Percentiles rank a stretch among this genome's conserved stretches.
phyloP scores from a whole-genome alignment of 1,140 invertebrate species.

The Caenorhabditis latens region DNA sequence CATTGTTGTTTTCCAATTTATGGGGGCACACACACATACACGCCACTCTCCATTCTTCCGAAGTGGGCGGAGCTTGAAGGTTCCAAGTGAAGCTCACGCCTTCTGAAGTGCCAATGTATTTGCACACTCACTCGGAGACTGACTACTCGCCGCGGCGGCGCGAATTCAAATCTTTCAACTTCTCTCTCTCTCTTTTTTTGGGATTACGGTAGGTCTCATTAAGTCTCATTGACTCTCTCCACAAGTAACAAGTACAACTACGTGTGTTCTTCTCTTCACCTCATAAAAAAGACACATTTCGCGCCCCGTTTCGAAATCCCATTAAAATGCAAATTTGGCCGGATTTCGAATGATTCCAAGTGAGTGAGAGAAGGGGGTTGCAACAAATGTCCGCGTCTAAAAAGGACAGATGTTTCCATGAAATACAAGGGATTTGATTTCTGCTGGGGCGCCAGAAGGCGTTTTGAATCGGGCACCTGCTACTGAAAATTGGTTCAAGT shows the following conservation, averaged over 20 bases:
- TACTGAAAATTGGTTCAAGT: no score
- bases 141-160: neutral
- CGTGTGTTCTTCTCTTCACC: neutral
- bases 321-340: constrained; percentile 49
- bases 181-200: neutral
- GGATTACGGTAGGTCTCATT: constrained; percentile 20
- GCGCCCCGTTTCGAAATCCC: constrained; percentile 4
- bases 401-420: constrained; percentile 35
- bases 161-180: neutral
- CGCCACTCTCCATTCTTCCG: no score
- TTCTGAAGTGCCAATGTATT: constrained; percentile 3
- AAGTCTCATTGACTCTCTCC: neutral
- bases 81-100: constrained; percentile 36
- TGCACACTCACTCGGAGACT: neutral
- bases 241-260: neutral
- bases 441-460: constrained; percentile 22
- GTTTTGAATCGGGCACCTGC: neutral
- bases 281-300: constrained; percentile 36
- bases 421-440: constrained; percentile 10
- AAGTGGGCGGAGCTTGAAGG: constrained; percentile 19
- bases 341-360: neutral
- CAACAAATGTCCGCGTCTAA: constrained; percentile 2
- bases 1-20: constrained; percentile 56
- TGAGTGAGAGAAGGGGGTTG: neutral
- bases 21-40: neutral